Evolutionary conservation across 2,797 vertebrate species (phyloP).

Genomic region (Sitta carolinensis): DNA sequence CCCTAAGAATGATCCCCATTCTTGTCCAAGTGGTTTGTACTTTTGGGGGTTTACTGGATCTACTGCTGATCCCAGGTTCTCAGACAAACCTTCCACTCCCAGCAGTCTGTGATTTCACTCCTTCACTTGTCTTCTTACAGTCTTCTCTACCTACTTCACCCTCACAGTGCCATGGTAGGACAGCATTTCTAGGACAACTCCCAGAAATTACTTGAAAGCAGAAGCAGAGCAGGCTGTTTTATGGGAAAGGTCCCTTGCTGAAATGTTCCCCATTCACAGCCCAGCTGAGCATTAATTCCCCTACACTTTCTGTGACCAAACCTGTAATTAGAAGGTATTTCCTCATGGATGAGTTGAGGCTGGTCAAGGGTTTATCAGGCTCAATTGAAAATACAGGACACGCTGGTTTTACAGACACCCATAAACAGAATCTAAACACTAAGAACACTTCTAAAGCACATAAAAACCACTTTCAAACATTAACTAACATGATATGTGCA

Average conservation of each 20-base stretch:
- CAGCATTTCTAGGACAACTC: background rate
- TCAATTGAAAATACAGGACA: background rate
- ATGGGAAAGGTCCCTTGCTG: background rate
- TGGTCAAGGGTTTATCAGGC: background rate
- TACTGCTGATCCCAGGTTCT: slow-evolving; percentile 26
- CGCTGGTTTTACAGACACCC: background rate
- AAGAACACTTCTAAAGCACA: background rate
- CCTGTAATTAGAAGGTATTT: background rate
- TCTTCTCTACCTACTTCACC: background rate
- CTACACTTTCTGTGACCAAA: background rate
- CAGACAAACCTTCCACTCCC: background rate
- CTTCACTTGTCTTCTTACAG: background rate
- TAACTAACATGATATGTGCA: background rate
- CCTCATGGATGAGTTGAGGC: background rate
- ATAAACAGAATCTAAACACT: background rate
- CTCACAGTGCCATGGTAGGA: background rate
- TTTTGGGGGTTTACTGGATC: slow-evolving; percentile 40
- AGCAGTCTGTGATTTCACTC: background rate
- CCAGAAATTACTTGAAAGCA: background rate
- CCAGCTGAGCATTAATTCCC: background rate
- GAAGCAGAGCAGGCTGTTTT: background rate
- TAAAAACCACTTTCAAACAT: background rate
- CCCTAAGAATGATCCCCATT: slow-evolving; percentile 1
- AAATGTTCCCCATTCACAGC: background rate
- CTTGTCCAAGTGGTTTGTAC: slow-evolving; percentile 15